Evolutionary conservation across 1,140 invertebrate species (phyloP).

Genomic region (Lucilia sericata): DNA sequence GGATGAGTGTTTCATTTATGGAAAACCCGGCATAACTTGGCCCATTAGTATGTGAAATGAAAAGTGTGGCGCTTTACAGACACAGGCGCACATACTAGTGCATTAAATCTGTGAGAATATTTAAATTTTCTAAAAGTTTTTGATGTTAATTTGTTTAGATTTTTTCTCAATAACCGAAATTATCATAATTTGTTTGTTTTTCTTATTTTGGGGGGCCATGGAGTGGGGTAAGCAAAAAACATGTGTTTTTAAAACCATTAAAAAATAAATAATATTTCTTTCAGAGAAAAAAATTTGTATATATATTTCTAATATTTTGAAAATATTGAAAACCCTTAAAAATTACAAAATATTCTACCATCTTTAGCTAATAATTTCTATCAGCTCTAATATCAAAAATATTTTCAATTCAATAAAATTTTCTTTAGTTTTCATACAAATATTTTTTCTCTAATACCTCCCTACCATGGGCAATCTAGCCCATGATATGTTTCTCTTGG

Average conservation of each 20-base stretch:
- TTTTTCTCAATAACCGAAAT: neutral
- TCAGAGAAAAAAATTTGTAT: no score
- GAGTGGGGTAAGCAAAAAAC: no score
- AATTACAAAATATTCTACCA: no score
- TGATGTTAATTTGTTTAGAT: neutral
- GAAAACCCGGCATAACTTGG: neutral
- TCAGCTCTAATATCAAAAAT: no score
- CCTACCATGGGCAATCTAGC: neutral
- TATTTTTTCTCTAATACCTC: neutral
- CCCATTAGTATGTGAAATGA: neutral
- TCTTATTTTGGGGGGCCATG: no score
- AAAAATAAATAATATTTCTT: constrained; percentile 13
- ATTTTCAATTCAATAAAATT: no score
- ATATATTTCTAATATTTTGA: no score
- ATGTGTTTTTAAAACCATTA: no score
- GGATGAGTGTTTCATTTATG: neutral
- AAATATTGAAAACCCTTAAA: no score
- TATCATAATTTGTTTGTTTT: no score
- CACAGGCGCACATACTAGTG: neutral
- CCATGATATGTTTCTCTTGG: constrained; percentile 51
- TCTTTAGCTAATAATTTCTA: no score
- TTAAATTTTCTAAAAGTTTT: neutral
- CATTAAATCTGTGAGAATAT: neutral
- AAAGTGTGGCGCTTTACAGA: neutral
- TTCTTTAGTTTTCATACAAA: no score